Base-by-base conservation (phyloP, 2,113 vertebrate species). In the Petromus typicus region DNA sequence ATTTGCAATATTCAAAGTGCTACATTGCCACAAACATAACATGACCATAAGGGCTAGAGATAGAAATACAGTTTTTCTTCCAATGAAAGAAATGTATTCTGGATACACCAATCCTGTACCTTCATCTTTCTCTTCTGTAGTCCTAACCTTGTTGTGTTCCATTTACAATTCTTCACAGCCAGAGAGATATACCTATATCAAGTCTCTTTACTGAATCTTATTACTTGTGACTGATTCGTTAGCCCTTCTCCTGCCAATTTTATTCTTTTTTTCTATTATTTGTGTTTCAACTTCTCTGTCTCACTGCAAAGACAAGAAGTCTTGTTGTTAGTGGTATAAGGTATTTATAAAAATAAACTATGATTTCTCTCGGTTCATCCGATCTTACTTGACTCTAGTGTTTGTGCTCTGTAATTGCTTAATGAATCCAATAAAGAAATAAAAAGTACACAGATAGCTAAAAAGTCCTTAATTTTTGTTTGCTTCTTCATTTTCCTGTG, bases 61-160 rank as follows among this genome's bases (percentile, higher is more conserved):
- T 59, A 18, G n/a, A 75, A 20, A 61, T 14, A 48, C 0, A 85
- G 16, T 23, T 61, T 73, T 37, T 80, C 23, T n/a, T 9, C 37
- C 22, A 73, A 13, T 43, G 2, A 57, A 11, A 66, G 27, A 71
- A 71, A 66, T 63, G 69, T 76, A 30, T 75, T 51, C 25, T 45
- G 17, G 7, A 51, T 40, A 3, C 0, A 56, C 2, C 12, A 45
- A 17, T 79, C 0, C 2, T 43, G 7, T 54, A n/a, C n/a, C 22
- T 82, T 56, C 3, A 22, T 22, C 27, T 59, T 69, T 37, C 37
- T 0, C 20, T 61, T 80, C 51, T 43, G 3, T 48, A 12, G n/a
- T n/a, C n/a, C 11, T 18, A 43, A 18, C 10, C 51, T 51, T 56
- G 8, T 61, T 30, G 5, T 69, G 4, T 71, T 87, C 8, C 45